phyloP scores from a whole-genome alignment of 2,797 vertebrate genomes.

The Labroides dimidiatus region DNA sequence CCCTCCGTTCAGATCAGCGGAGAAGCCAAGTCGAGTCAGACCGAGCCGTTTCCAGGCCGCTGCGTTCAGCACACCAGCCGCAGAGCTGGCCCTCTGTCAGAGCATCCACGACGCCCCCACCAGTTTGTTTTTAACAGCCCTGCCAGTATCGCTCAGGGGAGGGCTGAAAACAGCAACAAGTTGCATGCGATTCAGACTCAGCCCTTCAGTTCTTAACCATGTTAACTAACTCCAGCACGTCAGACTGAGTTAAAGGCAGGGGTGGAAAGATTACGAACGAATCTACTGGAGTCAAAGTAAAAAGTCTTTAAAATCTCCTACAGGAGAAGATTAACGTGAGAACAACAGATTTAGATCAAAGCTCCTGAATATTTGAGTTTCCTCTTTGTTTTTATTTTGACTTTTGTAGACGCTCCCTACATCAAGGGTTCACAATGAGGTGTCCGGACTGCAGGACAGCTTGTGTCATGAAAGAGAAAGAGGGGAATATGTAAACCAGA shows the following conservation, averaged over 20 bases:
- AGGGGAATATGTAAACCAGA: too few relatives aligned
- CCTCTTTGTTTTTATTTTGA: too few relatives aligned
- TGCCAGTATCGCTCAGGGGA: conserved; percentile 18
- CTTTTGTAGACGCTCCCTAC: too few relatives aligned
- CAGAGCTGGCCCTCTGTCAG: conserved; percentile 43
- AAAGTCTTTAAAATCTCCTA: too few relatives aligned
- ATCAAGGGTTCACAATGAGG: too few relatives aligned
- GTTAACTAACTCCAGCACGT: not conserved
- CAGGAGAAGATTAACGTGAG: too few relatives aligned
- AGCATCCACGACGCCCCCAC: conserved; percentile 20
- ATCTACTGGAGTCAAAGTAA: too few relatives aligned
- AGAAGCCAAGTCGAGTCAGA: conserved; percentile 31
- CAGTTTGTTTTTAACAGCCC: conserved; percentile 6
- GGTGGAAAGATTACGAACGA: too few relatives aligned
- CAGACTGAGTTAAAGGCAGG: not conserved
- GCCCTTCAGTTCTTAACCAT: not conserved
- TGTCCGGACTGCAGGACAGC: too few relatives aligned
- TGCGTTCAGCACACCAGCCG: conserved; percentile 63
- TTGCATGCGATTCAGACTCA: conserved; percentile 21
- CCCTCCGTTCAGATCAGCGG: conserved; percentile 59
- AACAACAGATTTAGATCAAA: too few relatives aligned
- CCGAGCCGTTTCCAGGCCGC: conserved; percentile 28
- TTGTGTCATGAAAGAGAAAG: too few relatives aligned
- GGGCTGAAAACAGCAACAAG: conserved; percentile 29
- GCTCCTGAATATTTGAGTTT: too few relatives aligned